Base-by-base conservation (phyloP, 2,888 invertebrate species). In the Anarsia innoxiella region DNA sequence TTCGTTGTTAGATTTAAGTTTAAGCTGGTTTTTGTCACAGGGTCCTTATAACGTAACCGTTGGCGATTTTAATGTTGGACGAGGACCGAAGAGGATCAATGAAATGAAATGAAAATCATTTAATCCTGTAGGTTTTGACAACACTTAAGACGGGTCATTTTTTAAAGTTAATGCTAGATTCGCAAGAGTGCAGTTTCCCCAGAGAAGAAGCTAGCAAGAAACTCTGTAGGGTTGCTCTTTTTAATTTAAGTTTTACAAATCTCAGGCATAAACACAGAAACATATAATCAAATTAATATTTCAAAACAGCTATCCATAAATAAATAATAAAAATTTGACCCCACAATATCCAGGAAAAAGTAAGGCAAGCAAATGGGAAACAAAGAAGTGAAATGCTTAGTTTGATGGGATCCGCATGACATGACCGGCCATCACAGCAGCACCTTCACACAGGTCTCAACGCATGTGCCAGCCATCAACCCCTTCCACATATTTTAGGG, bases 61-160 rank as follows among this genome's bases (percentile, higher is more conserved):
- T 36, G 38, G 14, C 1, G 14, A 40, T 6, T 50, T 33, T 11
- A 37, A 40, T 5, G 4, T 29, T 1, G 52, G 53, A 12, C 34
- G 35, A 2, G 56, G 56, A 16, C 49, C 56, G 1, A 56, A 51
- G 33, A 3, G 27, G 11, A 45, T n/a, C n/a, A 51, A 51, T 41
- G 9, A 44, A 46, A 0, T 23, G 4, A n/a, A 31, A 12, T 5
- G 3, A 14, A 2, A 27, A 25, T 3, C n/a, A n/a, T n/a, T n/a
- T n/a, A n/a, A 26, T 16, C 2, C 8, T 41, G 2, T 13, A 2
- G 1, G 36, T 38, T 10, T n/a, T n/a, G n/a, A n/a, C 35, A 40
- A 15, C 37, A 36, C 0, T 35, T 40, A 1, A 9, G 35, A 5
- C 41, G 33, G 32, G 12, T 35, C 23, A 36, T 29, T 2, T 14